These are phyloP conservation scores for Capitella teleta DNA, from an alignment of 1,140 invertebrate species.

Conservation along the genomic window DNA sequence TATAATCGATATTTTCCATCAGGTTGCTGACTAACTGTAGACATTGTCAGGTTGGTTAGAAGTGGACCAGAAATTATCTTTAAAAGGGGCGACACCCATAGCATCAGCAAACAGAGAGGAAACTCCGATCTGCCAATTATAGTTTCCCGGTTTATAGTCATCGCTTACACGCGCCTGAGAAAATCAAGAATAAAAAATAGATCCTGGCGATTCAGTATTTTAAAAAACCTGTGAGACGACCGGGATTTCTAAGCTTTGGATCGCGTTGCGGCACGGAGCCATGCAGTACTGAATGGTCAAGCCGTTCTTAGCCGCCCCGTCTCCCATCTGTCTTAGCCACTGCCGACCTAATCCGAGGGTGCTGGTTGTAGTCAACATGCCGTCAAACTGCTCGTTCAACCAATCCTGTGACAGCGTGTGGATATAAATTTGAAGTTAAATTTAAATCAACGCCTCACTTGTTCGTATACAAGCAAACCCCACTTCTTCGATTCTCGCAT, in stretches of 20 bases:
- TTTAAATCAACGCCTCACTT: background rate
- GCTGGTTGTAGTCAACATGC: slow-evolving; percentile 8
- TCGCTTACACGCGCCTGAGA: slow-evolving; percentile 22
- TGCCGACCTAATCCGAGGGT: slow-evolving; percentile 11
- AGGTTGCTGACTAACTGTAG: slow-evolving; percentile 1
- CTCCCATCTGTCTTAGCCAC: slow-evolving; percentile 26
- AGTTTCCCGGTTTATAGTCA: slow-evolving; percentile 20
- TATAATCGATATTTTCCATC: background rate
- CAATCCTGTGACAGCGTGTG: slow-evolving; percentile 13
- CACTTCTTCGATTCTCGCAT: slow-evolving; percentile 1
- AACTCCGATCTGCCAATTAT: slow-evolving; percentile 32
- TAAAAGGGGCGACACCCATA: slow-evolving; percentile 28
- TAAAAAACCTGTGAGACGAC: slow-evolving; percentile 20
- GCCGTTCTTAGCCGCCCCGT: slow-evolving; percentile 12
- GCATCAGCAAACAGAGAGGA: slow-evolving; percentile 29
- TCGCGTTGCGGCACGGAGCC: slow-evolving; percentile 17
- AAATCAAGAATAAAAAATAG: background rate
- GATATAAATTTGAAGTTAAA: too few species aligned
- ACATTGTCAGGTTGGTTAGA: slow-evolving; percentile 24
- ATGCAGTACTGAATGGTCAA: slow-evolving; percentile 25
- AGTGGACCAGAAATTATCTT: slow-evolving; percentile 35
- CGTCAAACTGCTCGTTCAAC: slow-evolving; percentile 13
- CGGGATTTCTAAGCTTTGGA: slow-evolving; percentile 18
- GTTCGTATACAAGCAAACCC: slow-evolving; percentile 9
- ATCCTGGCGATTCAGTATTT: background rate